Evolutionary conservation across 2,888 invertebrate species (phyloP).

Genomic region (Ellobium chinense): DNA sequence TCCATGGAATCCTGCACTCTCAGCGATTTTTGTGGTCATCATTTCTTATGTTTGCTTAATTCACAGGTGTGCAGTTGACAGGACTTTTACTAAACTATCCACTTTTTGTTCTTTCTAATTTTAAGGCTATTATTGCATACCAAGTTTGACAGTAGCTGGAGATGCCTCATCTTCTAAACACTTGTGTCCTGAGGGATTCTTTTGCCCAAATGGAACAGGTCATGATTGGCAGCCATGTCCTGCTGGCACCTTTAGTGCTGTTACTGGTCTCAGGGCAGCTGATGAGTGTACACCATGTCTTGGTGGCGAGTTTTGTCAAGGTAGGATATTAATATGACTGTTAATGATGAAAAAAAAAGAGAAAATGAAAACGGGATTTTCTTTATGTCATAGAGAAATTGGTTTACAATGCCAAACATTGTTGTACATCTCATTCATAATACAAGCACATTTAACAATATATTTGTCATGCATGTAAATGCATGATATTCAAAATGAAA

Average conservation of each 20-base stretch:
- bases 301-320: conserved; percentile 67
- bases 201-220: conserved; percentile 76
- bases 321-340: conserved; percentile 48
- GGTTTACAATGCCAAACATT: no score
- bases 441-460: no score
- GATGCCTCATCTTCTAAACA: conserved; percentile 60
- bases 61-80: no score
- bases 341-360: not conserved
- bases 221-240: conserved; percentile 74
- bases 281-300: conserved; percentile 68
- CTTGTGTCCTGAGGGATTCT: conserved; percentile 73
- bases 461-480: no score
- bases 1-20: no score
- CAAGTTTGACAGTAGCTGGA: conserved; percentile 67
- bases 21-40: no score
- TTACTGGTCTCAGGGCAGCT: conserved; percentile 59
- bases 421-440: no score
- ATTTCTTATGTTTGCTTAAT: no score
- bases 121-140: conserved; percentile 75
- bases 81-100: no score
- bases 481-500: no score
- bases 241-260: conserved; percentile 66
- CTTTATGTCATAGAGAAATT: no score
- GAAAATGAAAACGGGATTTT: no score
- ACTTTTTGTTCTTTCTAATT: not conserved